Evolutionary conservation across 2,797 vertebrate genomes (phyloP).

Genomic region (Loris lydekkerianus): DNA sequence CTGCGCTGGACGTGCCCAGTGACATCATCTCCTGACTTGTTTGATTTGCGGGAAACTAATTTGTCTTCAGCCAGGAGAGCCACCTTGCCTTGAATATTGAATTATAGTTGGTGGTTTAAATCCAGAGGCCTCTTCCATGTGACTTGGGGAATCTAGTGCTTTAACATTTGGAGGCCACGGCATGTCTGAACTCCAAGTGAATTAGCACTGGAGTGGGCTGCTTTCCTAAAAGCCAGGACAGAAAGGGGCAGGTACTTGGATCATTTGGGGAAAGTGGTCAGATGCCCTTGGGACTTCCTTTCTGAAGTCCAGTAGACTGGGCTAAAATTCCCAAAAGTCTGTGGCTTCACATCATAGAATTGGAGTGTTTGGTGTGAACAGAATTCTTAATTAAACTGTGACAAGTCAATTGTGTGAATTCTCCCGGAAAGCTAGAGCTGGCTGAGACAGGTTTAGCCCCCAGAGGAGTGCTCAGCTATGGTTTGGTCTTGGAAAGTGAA

Average conservation of each 20-base stretch:
- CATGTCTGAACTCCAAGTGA: background rate
- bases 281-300: background rate
- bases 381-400: constrained; percentile 24
- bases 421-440: background rate
- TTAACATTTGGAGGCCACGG: background rate
- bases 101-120: background rate
- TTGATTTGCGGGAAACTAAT: constrained; percentile 41
- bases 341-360: background rate
- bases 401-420: background rate
- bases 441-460: background rate
- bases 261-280: background rate
- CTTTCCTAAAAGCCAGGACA: background rate
- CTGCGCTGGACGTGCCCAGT: constrained; percentile 32
- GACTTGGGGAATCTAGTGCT: constrained; percentile 25
- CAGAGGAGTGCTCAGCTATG: background rate
- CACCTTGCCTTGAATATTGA: constrained; percentile 3
- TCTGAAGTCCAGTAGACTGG: background rate
- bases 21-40: background rate
- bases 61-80: constrained; percentile 43
- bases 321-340: background rate
- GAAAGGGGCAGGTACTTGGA: background rate
- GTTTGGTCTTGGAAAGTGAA: constrained; percentile 17
- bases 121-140: background rate
- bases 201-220: background rate
- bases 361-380: constrained; percentile 31